Evolutionary conservation across 1,140 invertebrate genomes (phyloP).

Genomic region (Drosophila cardini): DNA sequence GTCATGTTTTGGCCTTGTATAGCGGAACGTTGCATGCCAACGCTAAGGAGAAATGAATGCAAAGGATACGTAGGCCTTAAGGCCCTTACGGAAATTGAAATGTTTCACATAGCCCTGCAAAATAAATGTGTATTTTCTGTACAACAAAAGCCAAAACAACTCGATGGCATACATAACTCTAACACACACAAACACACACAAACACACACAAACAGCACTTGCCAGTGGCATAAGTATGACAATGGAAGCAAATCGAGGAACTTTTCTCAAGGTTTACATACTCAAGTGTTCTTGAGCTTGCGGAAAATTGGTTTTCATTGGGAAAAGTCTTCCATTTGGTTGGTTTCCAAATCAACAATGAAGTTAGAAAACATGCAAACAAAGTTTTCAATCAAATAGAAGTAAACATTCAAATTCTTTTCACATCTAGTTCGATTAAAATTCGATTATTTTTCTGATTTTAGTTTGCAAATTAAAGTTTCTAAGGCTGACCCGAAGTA

Average conservation of each 20-base stretch:
- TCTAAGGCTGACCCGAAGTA: constrained; percentile 12
- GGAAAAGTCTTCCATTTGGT: constrained; percentile 40
- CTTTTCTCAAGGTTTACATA: constrained; percentile 57
- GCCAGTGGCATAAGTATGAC: constrained; percentile 61
- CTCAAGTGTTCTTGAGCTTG: constrained; percentile 61
- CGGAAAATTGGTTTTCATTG: constrained; percentile 71
- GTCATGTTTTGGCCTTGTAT: constrained; percentile 37
- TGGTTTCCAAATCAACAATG: constrained; percentile 33
- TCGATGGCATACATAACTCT: constrained; percentile 34
- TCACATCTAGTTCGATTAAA: constrained; percentile 31
- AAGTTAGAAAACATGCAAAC: constrained; percentile 22
- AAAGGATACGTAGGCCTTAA: constrained; percentile 43
- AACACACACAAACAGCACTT: constrained; percentile 20
- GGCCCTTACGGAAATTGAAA: constrained; percentile 74
- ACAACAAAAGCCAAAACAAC: constrained; percentile 61
- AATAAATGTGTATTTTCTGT: constrained; percentile 73
- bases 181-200: constrained; percentile 27
- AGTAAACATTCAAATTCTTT: constrained; percentile 22
- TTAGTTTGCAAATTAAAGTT: constrained; percentile 40
- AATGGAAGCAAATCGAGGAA: constrained; percentile 55
- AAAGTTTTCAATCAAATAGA: constrained; percentile 37
- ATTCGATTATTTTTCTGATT: constrained; percentile 42
- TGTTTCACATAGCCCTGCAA: constrained; percentile 60
- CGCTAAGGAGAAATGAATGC: constrained; percentile 6
- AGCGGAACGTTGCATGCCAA: neutral